Conservation (phyloP, 37 sponge, comb jelly and placozoan species). For the Petrosia ficiformis region DNA sequence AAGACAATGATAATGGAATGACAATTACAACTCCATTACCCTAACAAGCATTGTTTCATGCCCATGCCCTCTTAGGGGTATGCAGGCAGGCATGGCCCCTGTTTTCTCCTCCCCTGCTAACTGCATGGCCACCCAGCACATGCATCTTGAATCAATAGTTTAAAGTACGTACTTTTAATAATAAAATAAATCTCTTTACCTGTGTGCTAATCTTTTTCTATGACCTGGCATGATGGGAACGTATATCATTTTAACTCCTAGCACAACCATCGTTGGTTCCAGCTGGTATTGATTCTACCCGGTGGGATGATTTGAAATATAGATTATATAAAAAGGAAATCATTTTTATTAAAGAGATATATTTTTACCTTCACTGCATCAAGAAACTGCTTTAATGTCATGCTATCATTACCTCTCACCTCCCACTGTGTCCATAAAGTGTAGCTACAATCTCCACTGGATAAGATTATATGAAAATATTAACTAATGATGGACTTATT, state of each 20-base stretch:
- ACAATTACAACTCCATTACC: too few species aligned
- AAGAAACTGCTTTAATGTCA: conserved; percentile 79
- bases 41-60: too few species aligned
- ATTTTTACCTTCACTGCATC: conserved; percentile 54
- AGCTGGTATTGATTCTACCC: conserved; percentile 58
- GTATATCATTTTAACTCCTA: conserved; percentile 95
- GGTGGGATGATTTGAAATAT: background rate
- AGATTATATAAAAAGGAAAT: background rate
- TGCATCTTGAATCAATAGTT: too few species aligned
- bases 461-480: conserved; percentile 10
- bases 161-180: too few species aligned
- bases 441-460: conserved; percentile 13
- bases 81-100: too few species aligned
- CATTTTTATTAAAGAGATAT: too few species aligned
- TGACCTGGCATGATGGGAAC: conserved; percentile 90
- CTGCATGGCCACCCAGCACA: too few species aligned
- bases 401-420: conserved; percentile 59
- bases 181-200: conserved; percentile 13
- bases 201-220: conserved; percentile 73
- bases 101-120: too few species aligned
- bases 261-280: conserved; percentile 82
- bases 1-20: too few species aligned
- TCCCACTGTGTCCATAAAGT: conserved; percentile 98
- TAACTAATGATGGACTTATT: too few species aligned
- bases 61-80: too few species aligned